Evolutionary conservation across 2,888 invertebrate species (phyloP), one percentile per base, ranked within the genome.

Genomic region (Zygaena filipendulae): DNA sequence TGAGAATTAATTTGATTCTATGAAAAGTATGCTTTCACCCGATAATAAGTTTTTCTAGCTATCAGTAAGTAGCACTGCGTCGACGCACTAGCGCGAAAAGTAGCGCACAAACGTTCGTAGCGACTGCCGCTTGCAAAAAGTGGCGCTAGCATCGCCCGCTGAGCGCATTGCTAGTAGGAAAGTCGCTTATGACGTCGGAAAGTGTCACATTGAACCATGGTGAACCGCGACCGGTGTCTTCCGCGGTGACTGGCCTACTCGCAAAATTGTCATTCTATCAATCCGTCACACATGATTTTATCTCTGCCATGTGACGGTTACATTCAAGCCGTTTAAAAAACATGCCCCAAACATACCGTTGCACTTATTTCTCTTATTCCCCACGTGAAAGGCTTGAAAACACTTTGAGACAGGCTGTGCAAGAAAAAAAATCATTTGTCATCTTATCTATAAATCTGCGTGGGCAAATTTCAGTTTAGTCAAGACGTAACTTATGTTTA

Each of bases 191-290:
- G 75, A 74, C 71, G 72, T 70, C 59, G 59, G 59, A 67, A 81
- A 81, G 80, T 81, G 74, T 81, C 74, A 79, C 80, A 59, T 68
- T 79, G 80, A 80, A 79, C 80, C 63, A 75, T 52, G 61, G 61
- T 80, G 80, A 80, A 79, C 80, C 66, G 61, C 58, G 58, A 56
- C 54, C 63, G 52, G 55, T 60, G 70, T 71, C 70, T 72, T 70
- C 70, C 58, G 62, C 58, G 56, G 59, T 62, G 50, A 46, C 59
- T 75, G 77, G 64, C 75, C 75, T 74, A 79, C 77, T 77, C 74
- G 69, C 68, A 47, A 70, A 74, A 67, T 66, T 72, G 74, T 72
- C 72, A 75, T 70, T 71, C 71, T 68, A 70, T 74, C 77, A 70
- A 72, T 72, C 67, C 59, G 60, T 68, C 72, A 70, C 61, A 16